Evolutionary conservation across 2,797 vertebrate species (phyloP), one percentile per base, ranked within the genome.

Genomic region (Sebastes diploproa): DNA sequence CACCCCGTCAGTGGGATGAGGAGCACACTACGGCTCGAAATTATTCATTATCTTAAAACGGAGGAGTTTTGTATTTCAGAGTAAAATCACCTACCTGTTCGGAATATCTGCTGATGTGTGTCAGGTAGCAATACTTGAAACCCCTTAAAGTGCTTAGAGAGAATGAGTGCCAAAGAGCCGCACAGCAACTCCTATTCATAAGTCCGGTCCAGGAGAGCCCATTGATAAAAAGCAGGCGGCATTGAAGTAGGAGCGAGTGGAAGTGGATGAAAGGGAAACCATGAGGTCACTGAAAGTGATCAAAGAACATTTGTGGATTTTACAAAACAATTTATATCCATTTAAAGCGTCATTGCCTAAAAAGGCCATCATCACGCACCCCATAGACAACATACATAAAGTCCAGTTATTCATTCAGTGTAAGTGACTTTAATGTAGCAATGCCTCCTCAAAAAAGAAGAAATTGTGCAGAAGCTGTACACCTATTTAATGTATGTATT

Each of bases 201-300:
- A 73, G 64, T 46, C 66, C 34, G 18, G 70, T 72, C 72, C 82
- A 32, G 84, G 72, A 73, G 89, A 75, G 89, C 60, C 68, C 86
- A 85, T 78, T 90, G 89, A 91, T 86, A 88, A 88, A 89, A 91
- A 89, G 29, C 83, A 85, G 85, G 80, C 79, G 14, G 84, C 67
- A 64, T 30, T 56, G 50, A 67, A 86, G 80, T 6, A n/a, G 55
- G 29, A 71, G 82, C 5, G 32, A 65, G 81, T 63, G 86, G 82
- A 89, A 72, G 65, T 11, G 64, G 81, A 74, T 78, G 69, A 89
- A 87, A 85, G 80, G 59, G 59, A 80, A 77, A 72, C 25, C 46
- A 71, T 78, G 88, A 86, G 76, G 86, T 91, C 78, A 81, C 30
- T 61, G 60, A 72, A 77, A 60, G 3, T 79, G 81, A 85, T 85